Percentiles rank a stretch among this genome's conserved stretches.
Conservation (phyloP, 2,797 vertebrate species). For the Chiroxiphia lanceolata region DNA sequence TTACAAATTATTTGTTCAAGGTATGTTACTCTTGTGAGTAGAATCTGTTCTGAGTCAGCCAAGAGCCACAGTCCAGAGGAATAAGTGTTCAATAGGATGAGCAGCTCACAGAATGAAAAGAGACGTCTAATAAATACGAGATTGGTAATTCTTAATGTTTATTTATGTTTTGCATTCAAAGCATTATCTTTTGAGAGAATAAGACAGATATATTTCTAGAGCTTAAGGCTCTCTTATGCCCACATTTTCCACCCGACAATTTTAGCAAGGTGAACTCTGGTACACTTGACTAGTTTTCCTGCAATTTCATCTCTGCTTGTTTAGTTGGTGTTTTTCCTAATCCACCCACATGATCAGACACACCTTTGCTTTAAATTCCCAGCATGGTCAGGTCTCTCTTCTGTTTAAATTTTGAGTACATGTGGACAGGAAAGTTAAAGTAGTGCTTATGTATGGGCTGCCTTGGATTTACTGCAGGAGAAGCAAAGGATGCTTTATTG, state of each 20-base stretch:
- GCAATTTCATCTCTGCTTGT: not conserved
- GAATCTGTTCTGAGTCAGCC: not conserved
- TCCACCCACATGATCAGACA: not conserved
- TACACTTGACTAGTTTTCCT: not conserved
- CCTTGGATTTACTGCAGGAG: not conserved
- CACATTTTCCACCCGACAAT: not conserved
- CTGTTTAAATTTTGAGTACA: not conserved
- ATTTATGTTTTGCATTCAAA: not conserved
- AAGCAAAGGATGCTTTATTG: not conserved
- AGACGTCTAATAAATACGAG: not conserved
- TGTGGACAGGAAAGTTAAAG: not conserved
- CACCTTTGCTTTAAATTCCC: not conserved
- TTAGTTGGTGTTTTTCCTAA: not conserved
- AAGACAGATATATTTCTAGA: not conserved
- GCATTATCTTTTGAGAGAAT: not conserved
- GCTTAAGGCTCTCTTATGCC: not conserved
- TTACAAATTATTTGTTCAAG: conserved; percentile 1
- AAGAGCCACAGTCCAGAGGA: not conserved
- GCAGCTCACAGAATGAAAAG: not conserved
- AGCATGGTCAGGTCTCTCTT: not conserved
- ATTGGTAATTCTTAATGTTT: not conserved
- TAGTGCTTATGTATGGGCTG: not conserved
- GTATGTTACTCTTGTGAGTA: not conserved
- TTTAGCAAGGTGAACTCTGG: not conserved
- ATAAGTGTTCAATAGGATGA: not conserved